Evolutionary conservation across 2,888 invertebrate genomes (phyloP).

Genomic region (Prosopocoilus inquinatus): DNA sequence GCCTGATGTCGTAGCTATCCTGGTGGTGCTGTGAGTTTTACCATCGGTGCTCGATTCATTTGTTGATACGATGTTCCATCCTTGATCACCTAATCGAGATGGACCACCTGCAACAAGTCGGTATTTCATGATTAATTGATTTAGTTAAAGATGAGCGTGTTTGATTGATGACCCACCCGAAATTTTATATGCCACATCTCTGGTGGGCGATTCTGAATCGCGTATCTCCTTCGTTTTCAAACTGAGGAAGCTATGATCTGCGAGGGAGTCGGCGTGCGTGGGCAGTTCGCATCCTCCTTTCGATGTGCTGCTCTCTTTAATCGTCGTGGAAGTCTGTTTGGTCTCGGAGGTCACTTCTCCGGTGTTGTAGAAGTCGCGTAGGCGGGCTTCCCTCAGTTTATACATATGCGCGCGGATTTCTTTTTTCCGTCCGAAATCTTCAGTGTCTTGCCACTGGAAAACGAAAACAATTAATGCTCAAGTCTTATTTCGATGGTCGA

Average conservation of each 20-base stretch:
- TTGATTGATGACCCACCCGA: slow-evolving; percentile 9
- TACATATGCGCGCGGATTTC: slow-evolving; percentile 85
- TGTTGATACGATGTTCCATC: slow-evolving; percentile 67
- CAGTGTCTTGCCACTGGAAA: slow-evolving; percentile 77
- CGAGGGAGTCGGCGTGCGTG: slow-evolving; percentile 66
- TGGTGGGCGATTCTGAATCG: slow-evolving; percentile 73
- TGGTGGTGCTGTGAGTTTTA: slow-evolving; percentile 59
- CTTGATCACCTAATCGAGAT: slow-evolving; percentile 55
- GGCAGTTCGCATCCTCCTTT: slow-evolving; percentile 30
- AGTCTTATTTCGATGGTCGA: neutral
- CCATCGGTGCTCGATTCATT: slow-evolving; percentile 64
- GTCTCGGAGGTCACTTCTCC: slow-evolving; percentile 33
- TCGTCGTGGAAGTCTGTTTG: slow-evolving; percentile 31
- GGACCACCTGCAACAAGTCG: slow-evolving; percentile 30
- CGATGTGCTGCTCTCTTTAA: slow-evolving; percentile 25
- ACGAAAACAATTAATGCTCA: slow-evolving; percentile 30
- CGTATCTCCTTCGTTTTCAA: slow-evolving; percentile 77
- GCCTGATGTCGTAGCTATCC: slow-evolving; percentile 65
- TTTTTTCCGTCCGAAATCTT: slow-evolving; percentile 82
- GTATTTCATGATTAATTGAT: slow-evolving; percentile 1
- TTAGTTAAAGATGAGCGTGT: neutral
- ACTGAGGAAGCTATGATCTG: slow-evolving; percentile 74
- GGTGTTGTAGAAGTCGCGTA: slow-evolving; percentile 67
- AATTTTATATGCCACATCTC: slow-evolving; percentile 50
- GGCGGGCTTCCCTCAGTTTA: slow-evolving; percentile 75